phyloP scores from a whole-genome alignment of 2,113 vertebrate species.

The Nettapus auritus region DNA sequence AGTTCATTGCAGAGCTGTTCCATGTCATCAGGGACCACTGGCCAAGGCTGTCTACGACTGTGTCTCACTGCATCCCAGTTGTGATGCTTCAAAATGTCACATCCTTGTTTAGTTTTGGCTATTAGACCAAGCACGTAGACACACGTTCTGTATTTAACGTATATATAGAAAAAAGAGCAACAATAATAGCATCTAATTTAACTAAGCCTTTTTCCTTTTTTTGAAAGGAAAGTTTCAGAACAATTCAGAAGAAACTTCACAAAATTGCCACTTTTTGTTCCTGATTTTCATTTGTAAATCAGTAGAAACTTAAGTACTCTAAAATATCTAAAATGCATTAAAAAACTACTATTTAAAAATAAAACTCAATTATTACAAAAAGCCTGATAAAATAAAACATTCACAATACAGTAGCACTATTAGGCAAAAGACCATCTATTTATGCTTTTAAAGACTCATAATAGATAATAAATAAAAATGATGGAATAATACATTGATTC shows the following conservation, averaged over 20 bases:
- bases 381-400: not conserved
- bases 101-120: conserved; percentile 96
- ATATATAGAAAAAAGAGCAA: not conserved
- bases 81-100: conserved; percentile 93
- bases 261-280: not conserved
- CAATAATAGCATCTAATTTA: not conserved
- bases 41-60: conserved; percentile 94
- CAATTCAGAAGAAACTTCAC: not conserved
- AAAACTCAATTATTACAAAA: not conserved
- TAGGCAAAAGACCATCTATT: not conserved
- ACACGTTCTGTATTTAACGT: conserved; percentile 84
- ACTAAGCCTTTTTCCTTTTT: not conserved
- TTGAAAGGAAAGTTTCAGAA: not conserved
- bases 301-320: not conserved
- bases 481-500: not conserved
- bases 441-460: not conserved
- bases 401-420: not conserved
- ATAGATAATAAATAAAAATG: not conserved
- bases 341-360: not conserved
- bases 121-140: conserved; percentile 95
- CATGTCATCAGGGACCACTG: conserved; percentile 94
- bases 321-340: not conserved
- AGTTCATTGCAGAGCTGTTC: conserved; percentile 87
- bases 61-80: conserved; percentile 95
- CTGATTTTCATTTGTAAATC: not conserved